Conservation (phyloP, 2,113 vertebrate genomes). For the Cyanoramphus novaezelandiae region DNA sequence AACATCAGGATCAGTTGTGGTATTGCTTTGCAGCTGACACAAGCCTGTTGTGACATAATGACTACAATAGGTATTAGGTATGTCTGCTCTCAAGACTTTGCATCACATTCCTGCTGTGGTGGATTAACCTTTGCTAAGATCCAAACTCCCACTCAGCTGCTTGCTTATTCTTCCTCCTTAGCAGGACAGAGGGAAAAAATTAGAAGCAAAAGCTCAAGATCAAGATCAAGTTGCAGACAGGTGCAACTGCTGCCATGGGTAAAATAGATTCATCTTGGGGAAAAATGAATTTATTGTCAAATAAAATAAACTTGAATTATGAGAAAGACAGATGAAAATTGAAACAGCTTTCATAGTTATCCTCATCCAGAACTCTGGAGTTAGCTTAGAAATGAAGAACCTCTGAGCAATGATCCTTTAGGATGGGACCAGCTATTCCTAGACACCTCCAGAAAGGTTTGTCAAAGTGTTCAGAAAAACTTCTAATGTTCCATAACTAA, state of each 20-base stretch:
- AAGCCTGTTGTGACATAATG: background rate
- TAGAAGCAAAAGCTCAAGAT: background rate
- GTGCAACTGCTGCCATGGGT: background rate
- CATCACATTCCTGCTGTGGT: background rate
- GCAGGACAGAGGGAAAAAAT: background rate
- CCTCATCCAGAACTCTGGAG: background rate
- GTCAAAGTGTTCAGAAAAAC: background rate
- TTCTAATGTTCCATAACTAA: background rate
- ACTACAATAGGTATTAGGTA: fast-evolving
- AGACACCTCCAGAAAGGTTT: background rate
- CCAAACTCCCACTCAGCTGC: background rate
- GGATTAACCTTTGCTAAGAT: background rate
- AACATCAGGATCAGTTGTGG: background rate
- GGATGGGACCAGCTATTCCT: background rate
- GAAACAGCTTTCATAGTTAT: background rate
- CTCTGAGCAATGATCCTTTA: background rate
- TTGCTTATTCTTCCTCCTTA: background rate
- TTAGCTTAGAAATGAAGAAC: background rate
- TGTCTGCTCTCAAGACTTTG: background rate
- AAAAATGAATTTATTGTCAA: background rate
- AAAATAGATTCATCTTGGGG: background rate
- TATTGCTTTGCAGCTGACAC: background rate
- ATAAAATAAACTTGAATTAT: background rate
- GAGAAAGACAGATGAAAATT: background rate
- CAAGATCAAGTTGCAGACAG: background rate